Percentiles rank a stretch among this genome's conserved stretches.
These are phyloP conservation scores for Cotesia congregata DNA, from an alignment of 2,888 invertebrate species.

Conservation along the genomic window DNA sequence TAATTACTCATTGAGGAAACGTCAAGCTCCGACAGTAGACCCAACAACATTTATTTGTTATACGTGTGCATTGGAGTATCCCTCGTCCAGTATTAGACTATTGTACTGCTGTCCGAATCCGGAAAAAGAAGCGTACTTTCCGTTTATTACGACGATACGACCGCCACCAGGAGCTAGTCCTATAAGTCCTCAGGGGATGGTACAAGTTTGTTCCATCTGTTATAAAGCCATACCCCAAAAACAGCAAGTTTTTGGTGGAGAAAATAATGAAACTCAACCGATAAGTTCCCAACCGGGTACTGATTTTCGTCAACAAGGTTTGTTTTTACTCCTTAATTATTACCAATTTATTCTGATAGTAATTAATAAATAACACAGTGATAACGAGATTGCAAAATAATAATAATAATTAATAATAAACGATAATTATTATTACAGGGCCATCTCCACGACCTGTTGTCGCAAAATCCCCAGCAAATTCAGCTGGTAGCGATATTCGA, in stretches of 20 bases:
- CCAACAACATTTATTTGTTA: conserved; percentile 88
- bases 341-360: neutral
- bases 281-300: conserved; percentile 51
- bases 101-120: conserved; percentile 88
- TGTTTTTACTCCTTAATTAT: conserved; percentile 30
- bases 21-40: conserved; percentile 77
- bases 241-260: conserved; percentile 80
- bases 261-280: conserved; percentile 72
- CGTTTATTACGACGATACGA: conserved; percentile 86
- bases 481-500: conserved; percentile 73
- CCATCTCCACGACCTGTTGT: conserved; percentile 71
- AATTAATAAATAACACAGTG: neutral
- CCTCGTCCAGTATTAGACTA: conserved; percentile 84
- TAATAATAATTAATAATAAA: conserved; percentile 2
- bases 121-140: conserved; percentile 90
- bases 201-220: conserved; percentile 89
- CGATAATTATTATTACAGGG: conserved; percentile 46
- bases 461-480: conserved; percentile 73
- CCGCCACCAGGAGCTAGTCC: conserved; percentile 89
- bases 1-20: conserved; percentile 84
- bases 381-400: neutral
- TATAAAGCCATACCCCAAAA: conserved; percentile 86
- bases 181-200: conserved; percentile 90
- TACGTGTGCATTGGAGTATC: conserved; percentile 87
- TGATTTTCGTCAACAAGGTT: conserved; percentile 64